These are phyloP conservation scores for Temnothorax curvispinosus DNA, from an alignment of 1,140 invertebrate species.

Conservation along the genomic window DNA sequence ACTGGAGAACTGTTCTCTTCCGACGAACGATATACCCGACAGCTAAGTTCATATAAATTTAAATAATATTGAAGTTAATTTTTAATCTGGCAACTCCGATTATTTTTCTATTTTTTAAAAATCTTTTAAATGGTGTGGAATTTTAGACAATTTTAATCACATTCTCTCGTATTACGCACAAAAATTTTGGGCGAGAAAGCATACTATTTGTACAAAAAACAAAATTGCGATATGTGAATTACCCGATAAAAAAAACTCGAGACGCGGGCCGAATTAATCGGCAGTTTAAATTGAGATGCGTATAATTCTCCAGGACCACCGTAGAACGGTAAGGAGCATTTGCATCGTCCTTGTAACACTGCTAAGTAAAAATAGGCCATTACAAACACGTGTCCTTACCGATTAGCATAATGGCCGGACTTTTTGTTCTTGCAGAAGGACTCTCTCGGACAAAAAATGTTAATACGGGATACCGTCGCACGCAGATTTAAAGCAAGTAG, in stretches of 20 bases:
- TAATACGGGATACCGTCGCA: slow-evolving; percentile 71
- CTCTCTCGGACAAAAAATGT: slow-evolving; percentile 72
- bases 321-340: background rate
- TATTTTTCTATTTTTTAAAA: background rate
- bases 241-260: slow-evolving; percentile 19
- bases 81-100: background rate
- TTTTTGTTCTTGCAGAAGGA: slow-evolving; percentile 66
- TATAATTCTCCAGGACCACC: slow-evolving; percentile 39
- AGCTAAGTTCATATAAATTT: background rate
- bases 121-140: background rate
- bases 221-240: slow-evolving; percentile 13
- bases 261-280: slow-evolving; percentile 21
- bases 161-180: background rate
- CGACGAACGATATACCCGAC: background rate
- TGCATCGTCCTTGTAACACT: slow-evolving; percentile 39
- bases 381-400: slow-evolving; percentile 79
- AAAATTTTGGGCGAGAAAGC: background rate
- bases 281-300: slow-evolving; percentile 22
- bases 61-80: background rate
- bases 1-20: background rate
- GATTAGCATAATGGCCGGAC: slow-evolving; percentile 79
- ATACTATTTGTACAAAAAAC: background rate
- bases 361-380: slow-evolving; percentile 78
- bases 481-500: slow-evolving; percentile 69
- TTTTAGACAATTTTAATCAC: background rate